These are phyloP conservation scores for Enteromius radiatus DNA, from an alignment of 2,797 vertebrate genomes.

Conservation along the genomic window DNA sequence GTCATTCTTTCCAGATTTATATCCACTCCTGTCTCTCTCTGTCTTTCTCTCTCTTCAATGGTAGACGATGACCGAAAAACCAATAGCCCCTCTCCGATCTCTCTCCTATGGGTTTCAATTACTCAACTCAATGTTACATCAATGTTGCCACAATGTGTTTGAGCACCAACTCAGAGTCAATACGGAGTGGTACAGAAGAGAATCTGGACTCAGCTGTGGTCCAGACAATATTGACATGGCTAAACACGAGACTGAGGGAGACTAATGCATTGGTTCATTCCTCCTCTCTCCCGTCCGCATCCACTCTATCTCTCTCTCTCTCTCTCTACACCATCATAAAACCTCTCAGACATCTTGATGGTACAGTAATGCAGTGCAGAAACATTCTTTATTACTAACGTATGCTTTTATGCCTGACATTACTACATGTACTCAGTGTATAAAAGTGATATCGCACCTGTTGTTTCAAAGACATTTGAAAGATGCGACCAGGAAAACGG, in stretches of 20 bases:
- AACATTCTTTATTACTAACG: constrained; percentile 33
- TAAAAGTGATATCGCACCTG: constrained; percentile 18
- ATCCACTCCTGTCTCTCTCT: constrained; percentile 8
- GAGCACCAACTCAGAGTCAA: constrained; percentile 52
- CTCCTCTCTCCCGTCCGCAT: neutral
- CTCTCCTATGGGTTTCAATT: constrained; percentile 48
- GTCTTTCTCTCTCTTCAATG: neutral
- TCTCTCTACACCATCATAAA: constrained; percentile 23
- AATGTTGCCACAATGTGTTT: constrained; percentile 59
- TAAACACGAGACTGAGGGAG: constrained; percentile 46
- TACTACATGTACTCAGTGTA: neutral
- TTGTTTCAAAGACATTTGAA: constrained; percentile 35
- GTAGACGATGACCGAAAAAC: constrained; percentile 20
- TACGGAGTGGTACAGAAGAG: constrained; percentile 48
- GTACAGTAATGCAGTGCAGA: constrained; percentile 39
- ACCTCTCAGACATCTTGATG: constrained; percentile 46
- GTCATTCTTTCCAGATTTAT: constrained; percentile 23
- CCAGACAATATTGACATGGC: constrained; percentile 65
- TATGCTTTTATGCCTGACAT: constrained; percentile 35
- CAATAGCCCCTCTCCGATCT: constrained; percentile 17
- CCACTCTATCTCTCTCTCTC: constrained; percentile 5
- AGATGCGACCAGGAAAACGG: neutral
- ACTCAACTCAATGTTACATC: constrained; percentile 54
- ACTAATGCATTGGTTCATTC: constrained; percentile 53
- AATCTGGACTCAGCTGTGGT: constrained; percentile 44